These are phyloP conservation scores for Axinella damicornis DNA, from an alignment of 37 sponge, comb jelly and placozoan genomes.

Conservation along the genomic window DNA sequence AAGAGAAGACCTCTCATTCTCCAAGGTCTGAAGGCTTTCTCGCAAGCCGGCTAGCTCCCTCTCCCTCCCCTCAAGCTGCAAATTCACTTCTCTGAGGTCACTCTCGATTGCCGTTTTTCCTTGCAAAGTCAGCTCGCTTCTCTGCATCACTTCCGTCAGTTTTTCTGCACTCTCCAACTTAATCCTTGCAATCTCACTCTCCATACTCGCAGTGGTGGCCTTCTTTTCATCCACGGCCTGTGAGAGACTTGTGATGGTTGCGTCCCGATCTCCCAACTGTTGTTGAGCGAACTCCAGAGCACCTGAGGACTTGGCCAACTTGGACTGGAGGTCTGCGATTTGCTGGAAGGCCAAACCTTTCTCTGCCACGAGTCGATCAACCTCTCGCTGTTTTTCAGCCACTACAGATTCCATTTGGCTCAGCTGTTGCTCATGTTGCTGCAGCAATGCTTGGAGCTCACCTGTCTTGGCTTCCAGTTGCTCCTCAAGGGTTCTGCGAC, in stretches of 20 bases:
- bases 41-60: not conserved
- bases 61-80: conserved; percentile 12
- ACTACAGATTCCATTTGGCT: not conserved
- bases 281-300: conserved; percentile 56
- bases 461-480: not conserved
- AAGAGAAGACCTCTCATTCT: not conserved
- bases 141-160: conserved; percentile 29
- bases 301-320: conserved; percentile 37
- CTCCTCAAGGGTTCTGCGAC: not conserved
- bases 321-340: conserved; percentile 4
- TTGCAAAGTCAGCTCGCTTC: conserved; percentile 13
- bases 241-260: conserved; percentile 31
- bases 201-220: not conserved
- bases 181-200: conserved; percentile 13
- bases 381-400: not conserved
- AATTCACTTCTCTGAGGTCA: not conserved
- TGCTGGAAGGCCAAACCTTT: not conserved
- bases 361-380: conserved; percentile 11
- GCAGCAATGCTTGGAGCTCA: not conserved
- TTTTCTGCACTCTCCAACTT: conserved; percentile 31
- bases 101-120: not conserved
- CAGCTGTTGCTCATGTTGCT: conserved; percentile 11
- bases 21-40: not conserved
- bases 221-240: conserved; percentile 39
- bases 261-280: conserved; percentile 1